Evolutionary conservation across 2,888 invertebrate genomes (phyloP), one percentile per base, ranked within the genome.

Genomic region (Drosophila meridionalis): DNA sequence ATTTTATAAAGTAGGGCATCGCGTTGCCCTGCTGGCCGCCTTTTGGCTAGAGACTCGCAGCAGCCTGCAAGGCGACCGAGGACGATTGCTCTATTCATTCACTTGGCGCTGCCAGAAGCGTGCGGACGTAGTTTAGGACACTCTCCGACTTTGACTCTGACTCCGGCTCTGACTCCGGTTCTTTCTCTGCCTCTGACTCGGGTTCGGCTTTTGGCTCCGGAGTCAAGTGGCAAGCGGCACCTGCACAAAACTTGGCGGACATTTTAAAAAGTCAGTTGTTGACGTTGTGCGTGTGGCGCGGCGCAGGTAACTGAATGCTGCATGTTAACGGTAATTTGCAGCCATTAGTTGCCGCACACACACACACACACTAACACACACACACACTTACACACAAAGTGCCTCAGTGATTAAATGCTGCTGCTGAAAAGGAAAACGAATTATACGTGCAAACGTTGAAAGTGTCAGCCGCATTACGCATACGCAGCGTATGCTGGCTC

Each of bases 51-150:
- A 66, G 69, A 64, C 72, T 70, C 70, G 58, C 58, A 69, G 83
- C 78, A 78, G 82, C 72, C 90, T 69, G 61, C 64, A 65, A 58
- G 90, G 88, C 90, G 78, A 72, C 87, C 52, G 72, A 70, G 68
- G 68, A 83, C 83, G 83, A 76, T 84, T 69, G 83, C 79, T 82
- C 76, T 75, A 83, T 86, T 89, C 90, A 91, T 92, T 92, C 87
- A 82, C 79, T 82, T 89, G 81, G 82, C 85, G 83, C 78, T 87
- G 83, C 82, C 81, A 73, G 88, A 73, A 87, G 91, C 75, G 91
- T 89, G 74, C 90, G 90, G 91, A 91, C 89, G 92, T 90, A 76
- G 72, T 82, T 80, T 82, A 69, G 69, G 61, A 70, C 71, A 87
- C 82, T 75, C 73, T 38, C 42, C 74, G 75, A 76, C 34, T 65